Base-by-base conservation (phyloP, 2,888 invertebrate species). In the Limenitis camilla region DNA sequence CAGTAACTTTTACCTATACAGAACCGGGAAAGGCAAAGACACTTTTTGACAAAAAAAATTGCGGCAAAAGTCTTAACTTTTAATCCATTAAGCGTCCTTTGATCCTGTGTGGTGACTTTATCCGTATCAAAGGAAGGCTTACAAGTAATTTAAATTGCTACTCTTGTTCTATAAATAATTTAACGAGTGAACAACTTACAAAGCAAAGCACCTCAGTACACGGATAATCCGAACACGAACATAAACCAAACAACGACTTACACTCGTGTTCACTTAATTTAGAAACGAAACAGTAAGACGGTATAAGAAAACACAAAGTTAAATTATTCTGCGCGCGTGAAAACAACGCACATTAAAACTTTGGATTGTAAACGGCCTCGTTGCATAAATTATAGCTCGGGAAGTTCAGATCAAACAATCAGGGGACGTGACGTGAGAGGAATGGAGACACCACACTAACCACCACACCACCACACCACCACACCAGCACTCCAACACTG, bases 331-430 rank as follows among this genome's bases (percentile, higher is more conserved):
- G 43, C 42, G 52, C 61, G 60, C 63, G 65, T 53, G 53, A 57
- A 49, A 61, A 55, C 61, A 53, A 55, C 61, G 61, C 59, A 64
- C 65, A 66, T 71, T 69, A 64, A 67, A 67, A 68, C 63, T 65
- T 66, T 59, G 58, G 61, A 59, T 61, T 69, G 65, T 67, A 65
- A 69, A 60, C 61, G 61, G 56, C 47, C 54, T 49, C 61, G 45
- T 53, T 60, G 65, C 66, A 68, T 72, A 64, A 63, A 72, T 72
- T 70, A 67, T 58, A 49, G 49, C 46, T 31, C 49, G 52, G 56
- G 33, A 48, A 54, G 39, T 56, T 59, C 35, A 59, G 60, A 55
- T 59, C 59, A 58, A 62, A 62, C 63, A 63, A 61, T 61, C 61
- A 58, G 43, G 44, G 41, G 48, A 49, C 10, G 40, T 49, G 56